Conservation (phyloP, 2,888 invertebrate species). For the Cantharis rustica region DNA sequence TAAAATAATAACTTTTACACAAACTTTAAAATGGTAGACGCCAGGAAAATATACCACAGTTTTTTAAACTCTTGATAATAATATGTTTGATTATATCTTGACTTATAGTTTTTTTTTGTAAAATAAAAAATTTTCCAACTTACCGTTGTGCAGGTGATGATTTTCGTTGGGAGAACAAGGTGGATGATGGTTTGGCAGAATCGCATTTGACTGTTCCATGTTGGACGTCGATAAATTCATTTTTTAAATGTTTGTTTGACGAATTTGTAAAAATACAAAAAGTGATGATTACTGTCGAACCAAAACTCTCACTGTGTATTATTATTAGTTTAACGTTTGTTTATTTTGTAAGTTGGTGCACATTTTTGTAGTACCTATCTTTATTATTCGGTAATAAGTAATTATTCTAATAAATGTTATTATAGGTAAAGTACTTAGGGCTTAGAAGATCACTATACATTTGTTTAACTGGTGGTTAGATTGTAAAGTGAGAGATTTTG, state of each 20-base stretch:
- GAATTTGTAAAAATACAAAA: background rate
- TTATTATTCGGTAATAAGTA: background rate
- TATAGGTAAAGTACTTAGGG: background rate
- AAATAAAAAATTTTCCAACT: constrained; percentile 22
- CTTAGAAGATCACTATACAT: constrained; percentile 30
- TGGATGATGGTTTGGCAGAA: constrained; percentile 47
- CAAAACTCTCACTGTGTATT: background rate
- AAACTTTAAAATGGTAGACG: too few relatives aligned
- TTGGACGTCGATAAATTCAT: constrained; percentile 32
- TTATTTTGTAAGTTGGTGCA: background rate
- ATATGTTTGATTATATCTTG: too few relatives aligned
- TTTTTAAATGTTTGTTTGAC: background rate
- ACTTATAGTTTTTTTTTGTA: background rate
- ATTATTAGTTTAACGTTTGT: background rate
- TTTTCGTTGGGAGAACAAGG: constrained; percentile 46
- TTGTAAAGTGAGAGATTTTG: constrained; percentile 46
- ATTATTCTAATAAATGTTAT: background rate
- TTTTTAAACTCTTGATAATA: too few relatives aligned
- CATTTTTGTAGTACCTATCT: background rate
- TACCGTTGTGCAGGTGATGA: constrained; percentile 46
- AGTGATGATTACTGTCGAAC: background rate
- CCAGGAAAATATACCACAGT: too few relatives aligned
- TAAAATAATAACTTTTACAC: too few relatives aligned
- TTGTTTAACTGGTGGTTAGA: constrained; percentile 41
- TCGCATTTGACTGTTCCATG: constrained; percentile 46